A percentile compares a stretch with the other conserved stretches of the same genome.
phyloP scores from a whole-genome alignment of 2,797 vertebrate species.

The Eulemur mongoz region DNA sequence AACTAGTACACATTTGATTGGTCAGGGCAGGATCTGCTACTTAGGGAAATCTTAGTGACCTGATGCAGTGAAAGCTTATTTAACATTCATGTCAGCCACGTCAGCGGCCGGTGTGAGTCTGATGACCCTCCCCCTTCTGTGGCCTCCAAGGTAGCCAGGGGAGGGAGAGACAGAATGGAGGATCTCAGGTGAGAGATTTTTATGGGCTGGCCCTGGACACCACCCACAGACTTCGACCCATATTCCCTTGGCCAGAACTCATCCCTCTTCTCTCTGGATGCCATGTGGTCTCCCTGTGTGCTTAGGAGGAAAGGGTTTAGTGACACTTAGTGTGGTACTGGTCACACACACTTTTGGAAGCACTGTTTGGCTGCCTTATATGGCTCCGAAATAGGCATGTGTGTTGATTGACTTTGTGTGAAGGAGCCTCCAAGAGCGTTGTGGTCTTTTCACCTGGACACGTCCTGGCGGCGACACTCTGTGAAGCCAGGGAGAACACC shows the following conservation, averaged over 20 bases:
- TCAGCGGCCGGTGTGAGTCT: background rate
- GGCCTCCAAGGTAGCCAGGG: background rate
- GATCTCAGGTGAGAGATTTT: background rate
- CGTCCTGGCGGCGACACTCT: background rate
- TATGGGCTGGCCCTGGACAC: background rate
- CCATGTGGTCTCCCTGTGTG: background rate
- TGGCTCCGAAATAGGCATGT: background rate
- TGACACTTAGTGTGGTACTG: rapidly evolving
- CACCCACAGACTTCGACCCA: background rate
- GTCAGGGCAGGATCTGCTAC: background rate
- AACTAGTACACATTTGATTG: background rate
- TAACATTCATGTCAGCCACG: background rate
- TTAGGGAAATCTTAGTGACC: background rate
- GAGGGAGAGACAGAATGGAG: background rate
- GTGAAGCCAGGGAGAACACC: background rate
- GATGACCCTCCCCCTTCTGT: background rate
- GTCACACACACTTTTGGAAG: background rate
- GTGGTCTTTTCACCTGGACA: background rate
- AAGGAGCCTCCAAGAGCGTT: background rate
- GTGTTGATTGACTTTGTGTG: rapidly evolving
- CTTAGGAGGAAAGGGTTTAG: background rate
- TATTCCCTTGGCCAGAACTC: background rate
- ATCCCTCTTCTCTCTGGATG: background rate
- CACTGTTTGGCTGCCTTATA: background rate
- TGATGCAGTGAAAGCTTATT: background rate